Base-by-base conservation (phyloP, 2,888 invertebrate species). In the Leucophora obtusa region DNA sequence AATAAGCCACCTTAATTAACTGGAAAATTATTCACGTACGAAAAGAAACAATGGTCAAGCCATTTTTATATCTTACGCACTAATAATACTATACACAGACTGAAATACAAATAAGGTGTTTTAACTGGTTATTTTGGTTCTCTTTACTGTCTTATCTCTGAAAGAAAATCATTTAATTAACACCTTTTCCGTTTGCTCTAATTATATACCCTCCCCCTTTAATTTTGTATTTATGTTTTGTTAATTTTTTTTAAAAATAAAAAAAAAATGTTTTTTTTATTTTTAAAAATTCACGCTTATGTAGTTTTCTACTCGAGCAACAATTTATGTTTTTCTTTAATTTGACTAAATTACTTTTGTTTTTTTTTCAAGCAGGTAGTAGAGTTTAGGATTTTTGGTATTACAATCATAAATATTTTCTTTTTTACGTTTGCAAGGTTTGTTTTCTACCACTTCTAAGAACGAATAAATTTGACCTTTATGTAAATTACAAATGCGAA, bases 161-260 rank as follows among this genome's bases (percentile, higher is more conserved):
- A 33, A 53, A 17, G 21, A 60, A 78, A 72, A 78, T 73, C 68
- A 62, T 78, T 78, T 69, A 78, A 73, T 69, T 63, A 69, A 69
- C 73, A 73, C 78, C 59, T 79, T 69, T 58, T 66, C 56, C 35
- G 47, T 24, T 51, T 38, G 60, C 62, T 62, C 60, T 72, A 78
- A 78, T 68, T 72, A 62, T 63, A 73, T 35, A 38, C 63, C 47
- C 72, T 72, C 78, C 68, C 68, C 6, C 56, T 56, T 28, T 28
- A 10, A 43, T 43, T 59, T 4, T 17, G 9, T 35, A 10, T 24
- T 54, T 15, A 35, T 1, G 28, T 38, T 54, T 43, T 24, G 53
- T 43, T 38, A 14, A 51, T 9, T 66, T 35, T 51, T 38, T 17
- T 54, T 58, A n/a, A 28, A 38, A 43, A 60, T 63, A 65, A 58